Evolutionary conservation across 2,797 vertebrate genomes (phyloP), one percentile per base, ranked within the genome.

Genomic region (Sebastes glaucus): DNA sequence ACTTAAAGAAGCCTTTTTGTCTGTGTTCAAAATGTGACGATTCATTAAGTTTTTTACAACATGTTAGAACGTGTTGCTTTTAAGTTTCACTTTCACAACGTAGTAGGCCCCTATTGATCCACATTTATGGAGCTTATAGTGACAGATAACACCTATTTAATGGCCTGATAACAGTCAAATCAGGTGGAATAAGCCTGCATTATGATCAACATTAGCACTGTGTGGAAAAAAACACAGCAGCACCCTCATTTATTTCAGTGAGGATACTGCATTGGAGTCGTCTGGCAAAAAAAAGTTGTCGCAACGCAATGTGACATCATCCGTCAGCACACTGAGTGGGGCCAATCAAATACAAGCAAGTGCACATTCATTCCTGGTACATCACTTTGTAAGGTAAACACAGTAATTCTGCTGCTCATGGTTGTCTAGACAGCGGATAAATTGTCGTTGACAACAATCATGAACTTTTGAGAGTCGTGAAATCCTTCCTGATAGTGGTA

Each of bases 391-490:
- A 20, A 59, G 11, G 52, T 72, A 69, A 64, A 53, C 49, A 52
- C 8, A 38, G 11, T 30, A 65, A 71, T 46, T 46, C 22, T 11
- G 23, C 25, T 46, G 28, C 4, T 73, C 22, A 22, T 0, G 1
- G 22, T 6, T 32, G 22, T 71, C 61, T 55, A 69, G 53, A 75
- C 20, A 0, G 30, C 4, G 11, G 33, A 74, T 67, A 22, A 71
- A 74, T 38, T 55, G 32, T 13, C 11, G 10, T 20, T 38, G n/a
- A 32, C 5, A 53, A 53, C 7, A 55, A 33, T 6, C 6, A 7
- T 30, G 16, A 71, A 68, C 56, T 64, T 73, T 42, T 65, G 33
- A 74, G 64, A 84, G 60, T 23, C 46, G n/a, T 46, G 13, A 86
- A 74, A 66, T 57, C 64, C 18, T 42, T 74, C 28, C 35, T 62